Evolutionary conservation across 2,888 invertebrate genomes (phyloP).

Genomic region (Caenorhabditis zanzibari): DNA sequence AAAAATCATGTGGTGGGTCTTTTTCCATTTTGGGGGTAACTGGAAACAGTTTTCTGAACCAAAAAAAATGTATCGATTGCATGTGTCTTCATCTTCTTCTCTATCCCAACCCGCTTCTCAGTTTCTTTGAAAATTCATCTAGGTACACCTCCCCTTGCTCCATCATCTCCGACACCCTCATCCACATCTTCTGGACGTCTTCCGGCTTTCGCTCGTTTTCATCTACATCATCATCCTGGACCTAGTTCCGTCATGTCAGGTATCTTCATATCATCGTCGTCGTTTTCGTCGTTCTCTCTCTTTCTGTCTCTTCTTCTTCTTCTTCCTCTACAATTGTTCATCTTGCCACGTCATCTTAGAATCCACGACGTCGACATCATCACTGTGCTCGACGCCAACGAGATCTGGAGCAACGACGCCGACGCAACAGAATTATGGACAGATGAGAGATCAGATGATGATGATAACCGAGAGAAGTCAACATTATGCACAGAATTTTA

Average conservation of each 20-base stretch:
- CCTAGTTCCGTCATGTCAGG: slow-evolving; percentile 58
- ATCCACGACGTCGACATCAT: slow-evolving; percentile 40
- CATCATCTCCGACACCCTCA: slow-evolving; percentile 23
- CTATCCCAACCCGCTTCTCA: background rate
- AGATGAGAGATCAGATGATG: background rate
- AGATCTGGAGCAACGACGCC: slow-evolving; percentile 55
- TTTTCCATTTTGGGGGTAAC: too few relatives aligned
- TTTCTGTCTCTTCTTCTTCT: slow-evolving; percentile 5
- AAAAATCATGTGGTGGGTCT: slow-evolving; percentile 63
- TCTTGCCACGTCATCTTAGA: slow-evolving; percentile 52
- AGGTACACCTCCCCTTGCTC: slow-evolving; percentile 29
- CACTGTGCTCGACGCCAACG: slow-evolving; percentile 49
- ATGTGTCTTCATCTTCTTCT: background rate
- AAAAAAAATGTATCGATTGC: too few relatives aligned
- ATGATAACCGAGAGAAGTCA: background rate
- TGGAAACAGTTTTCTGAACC: too few relatives aligned
- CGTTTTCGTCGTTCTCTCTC: slow-evolving; percentile 10
- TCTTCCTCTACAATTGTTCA: background rate
- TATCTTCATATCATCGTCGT: slow-evolving; percentile 46
- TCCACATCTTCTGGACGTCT: slow-evolving; percentile 28
- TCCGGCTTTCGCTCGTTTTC: slow-evolving; percentile 39
- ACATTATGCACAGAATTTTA: background rate
- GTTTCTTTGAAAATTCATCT: slow-evolving; percentile 18
- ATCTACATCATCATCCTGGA: slow-evolving; percentile 23
- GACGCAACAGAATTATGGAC: slow-evolving; percentile 45